Conservation (phyloP, 2,888 invertebrate genomes). For the Lasioglossum malachurum region DNA sequence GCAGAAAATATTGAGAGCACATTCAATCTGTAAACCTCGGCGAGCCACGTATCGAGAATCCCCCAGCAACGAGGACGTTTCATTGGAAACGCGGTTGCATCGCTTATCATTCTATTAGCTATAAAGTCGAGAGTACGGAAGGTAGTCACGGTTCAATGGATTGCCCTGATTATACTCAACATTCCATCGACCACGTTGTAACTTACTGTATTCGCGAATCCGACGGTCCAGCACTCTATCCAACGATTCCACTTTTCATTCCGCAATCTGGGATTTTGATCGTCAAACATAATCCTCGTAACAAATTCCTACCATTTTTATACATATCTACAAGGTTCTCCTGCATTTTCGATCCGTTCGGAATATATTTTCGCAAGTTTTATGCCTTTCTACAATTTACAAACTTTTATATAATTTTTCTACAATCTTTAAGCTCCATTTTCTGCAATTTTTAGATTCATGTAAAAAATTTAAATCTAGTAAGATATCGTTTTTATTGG, state of each 20-base stretch:
- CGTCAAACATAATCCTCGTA: neutral
- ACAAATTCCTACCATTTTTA: neutral
- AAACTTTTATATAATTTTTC: neutral
- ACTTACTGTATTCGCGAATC: neutral
- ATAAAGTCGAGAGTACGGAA: slow-evolving; percentile 24
- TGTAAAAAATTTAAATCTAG: neutral
- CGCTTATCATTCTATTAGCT: slow-evolving; percentile 29
- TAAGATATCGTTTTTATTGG: neutral
- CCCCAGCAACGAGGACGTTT: slow-evolving; percentile 20
- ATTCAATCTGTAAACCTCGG: slow-evolving; percentile 3
- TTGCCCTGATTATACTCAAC: slow-evolving; percentile 25
- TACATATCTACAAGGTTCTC: neutral
- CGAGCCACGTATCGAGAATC: slow-evolving; percentile 13
- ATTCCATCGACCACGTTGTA: slow-evolving; percentile 13
- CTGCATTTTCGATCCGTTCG: too few relatives aligned
- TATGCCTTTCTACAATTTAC: neutral
- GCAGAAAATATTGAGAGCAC: slow-evolving; percentile 2
- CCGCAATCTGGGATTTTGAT: neutral
- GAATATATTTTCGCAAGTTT: too few relatives aligned
- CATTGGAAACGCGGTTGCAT: slow-evolving; percentile 17
- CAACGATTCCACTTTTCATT: neutral
- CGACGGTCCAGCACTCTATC: neutral
- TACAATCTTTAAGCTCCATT: neutral
- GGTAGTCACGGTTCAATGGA: slow-evolving; percentile 33
- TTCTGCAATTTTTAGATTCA: neutral